A percentile compares a stretch with the other conserved stretches of the same genome.
phyloP scores from a whole-genome alignment of 1,140 invertebrate species.

The Drosophila hydei region DNA sequence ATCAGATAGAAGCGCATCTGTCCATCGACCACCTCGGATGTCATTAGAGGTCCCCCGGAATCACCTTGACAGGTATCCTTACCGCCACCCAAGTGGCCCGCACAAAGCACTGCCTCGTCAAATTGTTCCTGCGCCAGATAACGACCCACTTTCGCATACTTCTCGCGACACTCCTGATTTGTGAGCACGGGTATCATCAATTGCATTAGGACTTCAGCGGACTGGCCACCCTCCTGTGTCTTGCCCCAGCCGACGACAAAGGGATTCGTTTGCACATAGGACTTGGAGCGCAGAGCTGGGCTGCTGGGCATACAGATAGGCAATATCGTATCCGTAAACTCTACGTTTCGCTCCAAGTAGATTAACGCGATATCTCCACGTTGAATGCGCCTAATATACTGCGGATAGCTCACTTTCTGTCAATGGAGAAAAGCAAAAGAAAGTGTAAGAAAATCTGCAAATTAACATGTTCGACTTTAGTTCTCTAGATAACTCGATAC shows the following conservation, averaged over 20 bases:
- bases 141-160: slow-evolving; percentile 86
- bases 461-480: too few relatives aligned
- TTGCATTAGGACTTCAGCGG: slow-evolving; percentile 87
- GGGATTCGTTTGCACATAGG: slow-evolving; percentile 84
- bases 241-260: slow-evolving; percentile 92
- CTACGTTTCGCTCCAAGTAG: slow-evolving; percentile 65
- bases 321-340: slow-evolving; percentile 53
- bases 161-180: slow-evolving; percentile 86
- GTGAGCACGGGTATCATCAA: slow-evolving; percentile 89
- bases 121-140: slow-evolving; percentile 86
- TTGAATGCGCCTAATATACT: slow-evolving; percentile 67
- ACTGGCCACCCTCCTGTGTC: slow-evolving; percentile 85
- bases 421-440: not conserved
- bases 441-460: too few relatives aligned
- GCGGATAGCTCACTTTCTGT: slow-evolving; percentile 54
- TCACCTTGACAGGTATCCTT: slow-evolving; percentile 94
- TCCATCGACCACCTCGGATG: slow-evolving; percentile 66
- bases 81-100: slow-evolving; percentile 88
- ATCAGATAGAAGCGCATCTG: slow-evolving; percentile 85
- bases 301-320: slow-evolving; percentile 71
- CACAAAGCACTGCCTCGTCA: slow-evolving; percentile 88
- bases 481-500: too few relatives aligned
- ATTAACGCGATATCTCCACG: slow-evolving; percentile 74
- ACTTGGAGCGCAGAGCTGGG: slow-evolving; percentile 48
- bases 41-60: slow-evolving; percentile 93